Conservation (phyloP, 2,113 vertebrate species). For the Melanerpes formicivorus region DNA sequence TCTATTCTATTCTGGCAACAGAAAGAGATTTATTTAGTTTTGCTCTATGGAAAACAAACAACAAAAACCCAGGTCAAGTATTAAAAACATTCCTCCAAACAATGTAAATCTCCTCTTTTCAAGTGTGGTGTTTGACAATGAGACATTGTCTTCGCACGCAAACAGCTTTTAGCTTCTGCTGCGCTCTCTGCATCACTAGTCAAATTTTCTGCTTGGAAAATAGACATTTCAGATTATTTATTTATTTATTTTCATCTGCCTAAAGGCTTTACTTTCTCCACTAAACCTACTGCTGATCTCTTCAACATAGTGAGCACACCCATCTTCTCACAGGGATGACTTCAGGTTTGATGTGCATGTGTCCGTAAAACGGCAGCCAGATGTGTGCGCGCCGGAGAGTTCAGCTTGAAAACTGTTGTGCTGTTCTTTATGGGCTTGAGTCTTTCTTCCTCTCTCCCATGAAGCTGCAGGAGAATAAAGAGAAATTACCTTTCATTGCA, state of each 20-base stretch:
- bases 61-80: background rate
- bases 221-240: background rate
- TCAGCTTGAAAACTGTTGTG: background rate
- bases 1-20: no score
- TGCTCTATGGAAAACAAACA: no score
- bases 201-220: background rate
- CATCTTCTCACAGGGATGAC: background rate
- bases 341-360: background rate
- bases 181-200: background rate
- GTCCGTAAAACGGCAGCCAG: background rate
- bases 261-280: background rate
- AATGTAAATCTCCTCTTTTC: background rate
- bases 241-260: background rate
- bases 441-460: background rate
- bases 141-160: background rate
- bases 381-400: background rate
- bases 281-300: background rate
- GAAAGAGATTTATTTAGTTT: background rate
- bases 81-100: background rate
- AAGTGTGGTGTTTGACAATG: background rate
- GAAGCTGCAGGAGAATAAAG: constrained; percentile 52
- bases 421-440: background rate
- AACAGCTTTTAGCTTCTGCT: background rate
- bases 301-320: background rate
- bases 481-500: constrained; percentile 48